Evolutionary conservation across 92 coral and sea anemone genomes (phyloP), one percentile per base, ranked within the genome.

Genomic region (Umimayanthus kanabou): DNA sequence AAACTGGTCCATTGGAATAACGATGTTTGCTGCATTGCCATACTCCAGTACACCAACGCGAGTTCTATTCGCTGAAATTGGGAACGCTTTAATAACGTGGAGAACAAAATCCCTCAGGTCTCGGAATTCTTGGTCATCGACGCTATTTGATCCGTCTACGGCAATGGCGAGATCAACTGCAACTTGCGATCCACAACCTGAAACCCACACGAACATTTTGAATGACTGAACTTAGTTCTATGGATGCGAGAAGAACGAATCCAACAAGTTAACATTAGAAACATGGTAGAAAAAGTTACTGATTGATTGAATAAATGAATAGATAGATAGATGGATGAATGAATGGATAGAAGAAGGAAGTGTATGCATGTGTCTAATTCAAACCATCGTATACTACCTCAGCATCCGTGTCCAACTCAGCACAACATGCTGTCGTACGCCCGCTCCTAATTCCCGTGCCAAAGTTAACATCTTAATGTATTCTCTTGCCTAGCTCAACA

Each of bases 91-190:
- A 84, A 95, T 88, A 29, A 95, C 76, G 55, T 93, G 90, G 39
- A 89, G 88, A 79, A 95, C 89, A 76, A 95, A 95, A 87, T 95
- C 96, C 83, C 80, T 91, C 57, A 94, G 82, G 14, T 88, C 89
- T 23, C 96, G 90, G 90, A 91, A 95, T 66, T 95, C 98, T 20
- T 95, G 82, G 74, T 55, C 67, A 79, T 90, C 82, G 20, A 97
- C 97, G 78, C 98, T 93, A 9, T 64, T 89, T 20, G 99, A 93
- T 53, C 98, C 99, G 80, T 97, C 99, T 15, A 97, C 83, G 5
- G 96, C 99, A 29, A 97, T 89, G 42, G 97, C 99, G 4, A 97
- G 73, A 79, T 97, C 99, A 11, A 91, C 78, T 14, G 79, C 80
- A 8, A 90, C 80, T 25, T 85, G 67, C 29, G 79, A 45, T 16